Evolutionary conservation across 2,888 invertebrate species (phyloP).

Genomic region (Julus scanicus): DNA sequence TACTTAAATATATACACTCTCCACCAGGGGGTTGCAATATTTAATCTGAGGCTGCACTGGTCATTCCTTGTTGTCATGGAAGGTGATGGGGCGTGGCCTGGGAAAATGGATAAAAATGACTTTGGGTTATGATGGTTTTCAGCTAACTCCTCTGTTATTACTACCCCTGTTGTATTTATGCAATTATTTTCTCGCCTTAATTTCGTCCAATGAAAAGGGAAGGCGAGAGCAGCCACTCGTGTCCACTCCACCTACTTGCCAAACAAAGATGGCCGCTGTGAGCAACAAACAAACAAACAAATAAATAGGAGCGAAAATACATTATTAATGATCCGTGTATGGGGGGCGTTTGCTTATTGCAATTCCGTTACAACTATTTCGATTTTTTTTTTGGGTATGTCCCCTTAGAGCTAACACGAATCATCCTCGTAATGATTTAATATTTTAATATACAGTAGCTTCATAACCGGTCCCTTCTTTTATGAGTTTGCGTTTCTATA

Average conservation of each 20-base stretch:
- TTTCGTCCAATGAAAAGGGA: not conserved
- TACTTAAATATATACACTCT: not conserved
- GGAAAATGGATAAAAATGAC: no score
- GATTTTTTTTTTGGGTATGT: not conserved
- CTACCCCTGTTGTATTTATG: no score
- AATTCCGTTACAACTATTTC: no score
- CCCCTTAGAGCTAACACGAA: not conserved
- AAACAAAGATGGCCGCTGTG: not conserved
- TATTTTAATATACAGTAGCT: not conserved
- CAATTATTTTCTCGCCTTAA: not conserved
- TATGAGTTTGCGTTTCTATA: not conserved
- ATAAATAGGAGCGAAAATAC: no score
- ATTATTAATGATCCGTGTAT: not conserved
- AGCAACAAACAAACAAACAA: not conserved
- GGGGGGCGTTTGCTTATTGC: no score
- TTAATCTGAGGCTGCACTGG: no score
- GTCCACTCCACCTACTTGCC: not conserved
- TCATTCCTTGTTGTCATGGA: no score
- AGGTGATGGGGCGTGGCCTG: no score
- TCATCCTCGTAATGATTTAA: not conserved
- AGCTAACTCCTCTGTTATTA: no score
- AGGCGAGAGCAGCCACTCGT: not conserved
- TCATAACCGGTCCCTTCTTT: not conserved
- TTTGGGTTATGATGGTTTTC: no score
- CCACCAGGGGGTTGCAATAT: no score